A percentile compares a stretch with the other conserved stretches of the same genome.
These are phyloP conservation scores for Potorous gilbertii DNA, from an alignment of 2,797 vertebrate species.

Conservation along the genomic window DNA sequence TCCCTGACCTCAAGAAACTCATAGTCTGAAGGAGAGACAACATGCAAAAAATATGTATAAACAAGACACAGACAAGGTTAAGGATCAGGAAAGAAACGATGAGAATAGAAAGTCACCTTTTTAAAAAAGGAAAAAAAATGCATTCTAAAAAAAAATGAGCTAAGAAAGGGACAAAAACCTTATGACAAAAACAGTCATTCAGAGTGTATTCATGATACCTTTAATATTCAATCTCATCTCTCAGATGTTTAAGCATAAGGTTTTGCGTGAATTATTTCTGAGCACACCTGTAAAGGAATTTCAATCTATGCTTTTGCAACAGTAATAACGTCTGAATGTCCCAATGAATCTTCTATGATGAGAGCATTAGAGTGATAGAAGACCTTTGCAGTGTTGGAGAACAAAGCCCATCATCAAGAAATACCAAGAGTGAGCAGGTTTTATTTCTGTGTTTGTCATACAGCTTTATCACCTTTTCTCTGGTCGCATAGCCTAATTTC, in stretches of 20 bases:
- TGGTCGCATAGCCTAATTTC: not conserved
- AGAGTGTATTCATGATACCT: not conserved
- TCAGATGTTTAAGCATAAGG: not conserved
- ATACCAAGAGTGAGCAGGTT: constrained; percentile 2
- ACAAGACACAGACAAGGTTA: not conserved
- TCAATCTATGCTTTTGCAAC: constrained; percentile 2
- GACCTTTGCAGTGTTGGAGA: constrained; percentile 27
- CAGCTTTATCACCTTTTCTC: not conserved
- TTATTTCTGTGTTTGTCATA: not conserved
- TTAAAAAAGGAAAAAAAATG: not conserved
- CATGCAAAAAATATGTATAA: not conserved
- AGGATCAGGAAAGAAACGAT: not conserved
- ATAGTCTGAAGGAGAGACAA: not conserved
- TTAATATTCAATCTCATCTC: not conserved
- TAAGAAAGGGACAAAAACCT: not conserved
- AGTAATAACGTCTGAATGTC: not conserved
- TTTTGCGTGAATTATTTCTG: constrained; percentile 35
- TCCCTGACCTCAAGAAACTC: not conserved
- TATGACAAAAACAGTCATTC: constrained; percentile 5
- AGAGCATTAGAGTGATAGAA: not conserved
- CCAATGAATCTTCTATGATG: not conserved
- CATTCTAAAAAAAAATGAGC: constrained; percentile 5
- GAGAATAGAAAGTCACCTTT: not conserved
- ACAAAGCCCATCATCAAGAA: constrained; percentile 26
- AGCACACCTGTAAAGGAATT: not conserved